Conservation (phyloP, 2,113 vertebrate genomes). For the Tenrec ecaudatus region DNA sequence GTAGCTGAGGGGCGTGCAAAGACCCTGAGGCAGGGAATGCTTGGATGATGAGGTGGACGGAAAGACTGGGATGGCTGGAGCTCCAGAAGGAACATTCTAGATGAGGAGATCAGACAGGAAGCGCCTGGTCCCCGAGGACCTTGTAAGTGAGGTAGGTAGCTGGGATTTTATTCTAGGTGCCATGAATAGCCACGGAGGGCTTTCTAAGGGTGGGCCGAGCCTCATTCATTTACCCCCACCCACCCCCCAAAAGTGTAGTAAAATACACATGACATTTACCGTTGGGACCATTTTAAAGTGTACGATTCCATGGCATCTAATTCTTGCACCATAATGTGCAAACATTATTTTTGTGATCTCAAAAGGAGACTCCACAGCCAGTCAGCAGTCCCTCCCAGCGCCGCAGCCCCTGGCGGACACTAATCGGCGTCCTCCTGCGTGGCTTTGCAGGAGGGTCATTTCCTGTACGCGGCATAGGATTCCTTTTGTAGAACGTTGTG, state of each 20-base stretch:
- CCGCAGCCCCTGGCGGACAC: background rate
- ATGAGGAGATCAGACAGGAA: background rate
- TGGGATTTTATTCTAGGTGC: background rate
- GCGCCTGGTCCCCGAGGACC: background rate
- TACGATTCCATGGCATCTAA: background rate
- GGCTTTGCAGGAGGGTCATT: background rate
- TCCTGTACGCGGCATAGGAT: background rate
- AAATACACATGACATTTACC: background rate
- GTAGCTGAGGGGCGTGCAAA: background rate
- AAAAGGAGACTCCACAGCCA: background rate
- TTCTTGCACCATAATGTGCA: background rate
- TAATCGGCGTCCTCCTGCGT: background rate
- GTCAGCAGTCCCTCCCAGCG: background rate
- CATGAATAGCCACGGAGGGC: background rate
- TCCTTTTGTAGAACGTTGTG: background rate
- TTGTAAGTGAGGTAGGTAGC: background rate
- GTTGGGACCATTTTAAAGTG: background rate
- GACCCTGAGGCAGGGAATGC: background rate
- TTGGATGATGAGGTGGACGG: too few species aligned
- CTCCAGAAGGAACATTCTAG: background rate
- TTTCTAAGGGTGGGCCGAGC: background rate
- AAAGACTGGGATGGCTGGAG: background rate
- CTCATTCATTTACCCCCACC: background rate
- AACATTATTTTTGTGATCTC: background rate
- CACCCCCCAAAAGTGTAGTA: background rate